Conservation (phyloP, 2,888 invertebrate species). For the Papilio demoleus region DNA sequence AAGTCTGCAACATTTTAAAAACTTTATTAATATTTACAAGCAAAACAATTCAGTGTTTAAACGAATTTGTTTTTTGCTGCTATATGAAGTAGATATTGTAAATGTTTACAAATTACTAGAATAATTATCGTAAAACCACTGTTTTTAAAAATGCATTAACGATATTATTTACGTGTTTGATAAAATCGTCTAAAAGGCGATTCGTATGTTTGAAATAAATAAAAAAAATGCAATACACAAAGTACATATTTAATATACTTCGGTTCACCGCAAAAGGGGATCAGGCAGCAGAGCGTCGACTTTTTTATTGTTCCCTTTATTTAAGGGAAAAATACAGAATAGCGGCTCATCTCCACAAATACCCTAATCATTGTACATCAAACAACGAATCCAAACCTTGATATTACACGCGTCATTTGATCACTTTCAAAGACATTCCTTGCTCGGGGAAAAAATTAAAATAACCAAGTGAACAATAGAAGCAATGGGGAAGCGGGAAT, state of each 20-base stretch:
- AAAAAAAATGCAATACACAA: slow-evolving; percentile 1
- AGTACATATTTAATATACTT: slow-evolving; percentile 39
- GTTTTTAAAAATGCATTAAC: too few species aligned
- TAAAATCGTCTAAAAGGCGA: not conserved
- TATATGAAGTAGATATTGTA: too few species aligned
- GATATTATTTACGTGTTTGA: too few species aligned
- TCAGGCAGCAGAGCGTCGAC: slow-evolving; percentile 57
- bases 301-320: slow-evolving; percentile 67
- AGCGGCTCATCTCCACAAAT: slow-evolving; percentile 64
- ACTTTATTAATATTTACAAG: slow-evolving; percentile 10
- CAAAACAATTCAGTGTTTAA: not conserved
- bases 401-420: slow-evolving; percentile 83
- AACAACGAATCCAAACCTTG: slow-evolving; percentile 72
- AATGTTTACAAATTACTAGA: too few species aligned
- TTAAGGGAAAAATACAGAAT: slow-evolving; percentile 69
- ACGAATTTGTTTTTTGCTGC: too few species aligned
- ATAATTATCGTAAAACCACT: too few species aligned
- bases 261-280: slow-evolving; percentile 67
- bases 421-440: slow-evolving; percentile 81
- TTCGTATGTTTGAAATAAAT: not conserved
- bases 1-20: slow-evolving; percentile 10
- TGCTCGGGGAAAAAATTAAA: slow-evolving; percentile 74
- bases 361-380: slow-evolving; percentile 79
- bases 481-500: slow-evolving; percentile 52
- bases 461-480: slow-evolving; percentile 75